Evolutionary conservation across 2,888 invertebrate genomes (phyloP), one percentile per base, ranked within the genome.

Genomic region (Brachypalpus laphriformis): DNA sequence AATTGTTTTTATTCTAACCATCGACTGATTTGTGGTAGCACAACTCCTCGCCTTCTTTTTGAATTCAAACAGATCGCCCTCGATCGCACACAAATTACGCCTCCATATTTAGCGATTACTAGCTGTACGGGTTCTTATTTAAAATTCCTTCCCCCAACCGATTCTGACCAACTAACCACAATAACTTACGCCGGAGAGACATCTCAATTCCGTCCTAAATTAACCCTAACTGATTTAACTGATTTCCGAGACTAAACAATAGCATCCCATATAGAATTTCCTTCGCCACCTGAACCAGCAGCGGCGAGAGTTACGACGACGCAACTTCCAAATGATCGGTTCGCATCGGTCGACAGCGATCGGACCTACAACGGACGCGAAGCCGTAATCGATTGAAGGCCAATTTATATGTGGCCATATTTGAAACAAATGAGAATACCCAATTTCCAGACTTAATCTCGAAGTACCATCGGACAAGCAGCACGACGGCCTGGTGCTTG

Each of bases 351-450:
- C 61, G 18, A 56, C 51, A 45, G 14, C 37, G 65, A 54, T 61
- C 42, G 40, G 14, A 54, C 18, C 72, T 34, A 45, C 66, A 54
- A 68, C 63, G 61, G 42, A 77, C 78, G 70, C 68, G 83, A 74
- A 77, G 82, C 87, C 86, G 87, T 88, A 87, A 87, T 87, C 87
- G 77, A 85, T 82, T 82, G 72, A 86, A 75, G 82, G 87, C 87
- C 88, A 88, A 88, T 88, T 88, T 88, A 88, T 88, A 87, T 86
- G 87, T 87, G 86, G 87, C 87, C 87, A 87, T 88, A 88, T 88
- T 88, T 88, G 88, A 88, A 88, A 88, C 88, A 88, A 88, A 88
- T 88, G 85, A 88, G 88, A 87, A 86, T 81, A 86, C 82, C 82
- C 71, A 86, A 82, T 82, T 86, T 77, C 54, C 72, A 68, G 86